phyloP scores from a whole-genome alignment of 30 jellyfish, hydroid and myxozoan genomes.

The Phacellophora camtschatica region DNA sequence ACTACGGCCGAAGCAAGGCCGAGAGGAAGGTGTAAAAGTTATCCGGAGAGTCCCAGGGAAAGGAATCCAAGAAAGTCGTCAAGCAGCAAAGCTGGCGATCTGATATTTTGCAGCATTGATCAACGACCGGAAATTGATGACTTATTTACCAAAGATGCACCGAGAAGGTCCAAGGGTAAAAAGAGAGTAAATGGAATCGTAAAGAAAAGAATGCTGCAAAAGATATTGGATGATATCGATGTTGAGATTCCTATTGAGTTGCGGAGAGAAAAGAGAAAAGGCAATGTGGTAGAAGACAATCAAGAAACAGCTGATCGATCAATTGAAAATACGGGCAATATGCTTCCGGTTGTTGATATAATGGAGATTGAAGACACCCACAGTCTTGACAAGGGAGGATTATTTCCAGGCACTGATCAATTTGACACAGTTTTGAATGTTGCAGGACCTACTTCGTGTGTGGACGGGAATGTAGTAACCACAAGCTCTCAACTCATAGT shows the following conservation, averaged over 20 bases:
- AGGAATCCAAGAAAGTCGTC: background rate
- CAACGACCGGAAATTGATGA: slow-evolving; percentile 3
- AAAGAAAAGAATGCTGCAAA: background rate
- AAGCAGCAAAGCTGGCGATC: background rate
- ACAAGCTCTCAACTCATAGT: too few species aligned
- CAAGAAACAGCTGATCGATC: too few species aligned
- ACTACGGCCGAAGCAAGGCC: background rate
- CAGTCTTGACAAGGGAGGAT: too few species aligned
- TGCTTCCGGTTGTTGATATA: too few species aligned
- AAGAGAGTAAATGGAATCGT: background rate
- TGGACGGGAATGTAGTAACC: too few species aligned
- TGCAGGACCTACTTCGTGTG: too few species aligned
- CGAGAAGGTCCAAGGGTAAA: background rate
- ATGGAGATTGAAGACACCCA: too few species aligned
- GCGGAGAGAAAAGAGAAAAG: too few species aligned
- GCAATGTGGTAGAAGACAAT: too few species aligned
- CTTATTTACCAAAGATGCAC: background rate
- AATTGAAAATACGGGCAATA: too few species aligned
- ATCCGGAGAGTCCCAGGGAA: background rate
- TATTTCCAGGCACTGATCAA: too few species aligned
- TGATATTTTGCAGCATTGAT: background rate
- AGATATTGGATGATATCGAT: background rate
- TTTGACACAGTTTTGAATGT: too few species aligned
- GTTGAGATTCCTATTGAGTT: background rate
- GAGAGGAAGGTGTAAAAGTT: background rate